Conservation (phyloP, 2,113 vertebrate genomes). For the Ia io region DNA sequence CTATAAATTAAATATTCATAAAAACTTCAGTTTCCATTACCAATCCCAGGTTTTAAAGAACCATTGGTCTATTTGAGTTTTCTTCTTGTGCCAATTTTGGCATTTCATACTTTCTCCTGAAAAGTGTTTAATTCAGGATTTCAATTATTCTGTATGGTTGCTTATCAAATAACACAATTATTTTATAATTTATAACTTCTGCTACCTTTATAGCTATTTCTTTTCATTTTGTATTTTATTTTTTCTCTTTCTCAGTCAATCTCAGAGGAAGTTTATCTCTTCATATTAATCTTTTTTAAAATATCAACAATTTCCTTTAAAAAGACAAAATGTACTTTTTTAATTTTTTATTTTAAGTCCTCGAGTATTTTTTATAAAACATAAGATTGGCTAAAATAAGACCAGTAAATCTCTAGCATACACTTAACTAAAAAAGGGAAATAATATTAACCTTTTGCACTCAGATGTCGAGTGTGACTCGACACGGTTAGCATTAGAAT, state of each 20-base stretch:
- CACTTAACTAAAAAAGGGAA: neutral
- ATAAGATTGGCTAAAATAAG: neutral
- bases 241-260: neutral
- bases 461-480: too few species aligned
- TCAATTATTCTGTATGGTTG: neutral
- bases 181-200: neutral
- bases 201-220: neutral
- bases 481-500: too few species aligned
- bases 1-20: neutral
- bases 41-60: neutral
- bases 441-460: too few species aligned
- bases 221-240: neutral
- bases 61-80: neutral
- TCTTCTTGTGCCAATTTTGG: neutral
- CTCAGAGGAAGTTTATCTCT: neutral
- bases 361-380: neutral
- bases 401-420: neutral
- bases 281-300: neutral
- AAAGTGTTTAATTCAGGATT: neutral
- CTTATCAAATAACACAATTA: neutral
- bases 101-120: neutral
- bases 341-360: neutral
- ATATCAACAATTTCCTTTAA: neutral
- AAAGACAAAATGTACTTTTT: neutral
- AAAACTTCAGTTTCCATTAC: neutral